Evolutionary conservation across 2,888 invertebrate genomes (phyloP).

Genomic region (Noctuana brunneofusca): DNA sequence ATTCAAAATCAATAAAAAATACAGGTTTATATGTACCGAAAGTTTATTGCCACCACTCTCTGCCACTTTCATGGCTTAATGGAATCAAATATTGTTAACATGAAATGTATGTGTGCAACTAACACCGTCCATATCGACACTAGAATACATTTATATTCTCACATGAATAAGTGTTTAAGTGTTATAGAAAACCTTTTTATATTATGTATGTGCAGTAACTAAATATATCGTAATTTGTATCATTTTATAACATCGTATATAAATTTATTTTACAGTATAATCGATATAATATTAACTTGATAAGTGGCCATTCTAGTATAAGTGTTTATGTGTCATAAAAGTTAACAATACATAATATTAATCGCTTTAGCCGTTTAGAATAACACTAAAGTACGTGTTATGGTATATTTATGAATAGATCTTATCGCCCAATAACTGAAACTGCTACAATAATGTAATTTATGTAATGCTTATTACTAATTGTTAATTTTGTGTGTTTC

Average conservation of each 20-base stretch:
- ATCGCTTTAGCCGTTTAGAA: slow-evolving; percentile 13
- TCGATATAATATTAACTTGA: slow-evolving; percentile 20
- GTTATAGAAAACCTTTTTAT: neutral
- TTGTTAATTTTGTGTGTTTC: slow-evolving; percentile 9
- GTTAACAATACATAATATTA: slow-evolving; percentile 20
- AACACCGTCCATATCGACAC: slow-evolving; percentile 9
- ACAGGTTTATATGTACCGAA: neutral
- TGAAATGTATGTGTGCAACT: slow-evolving; percentile 15
- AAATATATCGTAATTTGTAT: slow-evolving; percentile 15
- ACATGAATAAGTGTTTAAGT: no score
- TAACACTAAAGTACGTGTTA: slow-evolving; percentile 15
- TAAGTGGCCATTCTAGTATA: slow-evolving; percentile 18
- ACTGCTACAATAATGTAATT: slow-evolving; percentile 13
- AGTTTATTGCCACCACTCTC: slow-evolving; percentile 40
- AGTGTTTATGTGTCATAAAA: slow-evolving; percentile 21
- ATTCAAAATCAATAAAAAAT: neutral
- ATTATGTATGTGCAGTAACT: neutral
- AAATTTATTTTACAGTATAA: slow-evolving; percentile 15
- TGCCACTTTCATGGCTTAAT: slow-evolving; percentile 70
- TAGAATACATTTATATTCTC: no score
- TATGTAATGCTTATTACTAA: neutral
- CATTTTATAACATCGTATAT: neutral
- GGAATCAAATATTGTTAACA: slow-evolving; percentile 51
- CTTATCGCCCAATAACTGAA: slow-evolving; percentile 19
- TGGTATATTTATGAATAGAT: slow-evolving; percentile 20